Percentiles rank a stretch among this genome's conserved stretches.
These are phyloP conservation scores for Thereva unica DNA, from an alignment of 2,888 invertebrate genomes.

Conservation along the genomic window DNA sequence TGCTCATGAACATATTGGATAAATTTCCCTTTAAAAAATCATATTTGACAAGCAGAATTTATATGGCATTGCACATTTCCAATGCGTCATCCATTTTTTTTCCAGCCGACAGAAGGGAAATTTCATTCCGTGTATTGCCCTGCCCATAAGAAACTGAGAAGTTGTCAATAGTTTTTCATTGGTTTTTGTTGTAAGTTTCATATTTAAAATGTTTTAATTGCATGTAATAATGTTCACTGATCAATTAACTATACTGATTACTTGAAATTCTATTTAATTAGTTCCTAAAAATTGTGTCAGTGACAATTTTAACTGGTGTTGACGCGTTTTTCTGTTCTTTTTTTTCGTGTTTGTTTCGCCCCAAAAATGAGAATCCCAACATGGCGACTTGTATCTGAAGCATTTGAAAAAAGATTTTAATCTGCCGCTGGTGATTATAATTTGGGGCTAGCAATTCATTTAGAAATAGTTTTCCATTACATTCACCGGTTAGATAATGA, in stretches of 20 bases:
- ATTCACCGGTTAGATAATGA: background rate
- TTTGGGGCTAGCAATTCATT: too few species aligned
- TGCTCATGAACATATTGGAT: too few species aligned
- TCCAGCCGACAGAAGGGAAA: constrained; percentile 22
- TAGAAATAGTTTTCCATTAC: too few species aligned
- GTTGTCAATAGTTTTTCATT: constrained; percentile 30
- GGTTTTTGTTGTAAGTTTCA: constrained; percentile 37
- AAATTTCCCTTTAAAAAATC: too few species aligned
- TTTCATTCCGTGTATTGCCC: constrained; percentile 36
- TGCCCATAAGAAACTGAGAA: constrained; percentile 35
- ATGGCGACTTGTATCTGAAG: constrained; percentile 22
- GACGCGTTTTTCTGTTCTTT: background rate
- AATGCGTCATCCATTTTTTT: constrained; percentile 2
- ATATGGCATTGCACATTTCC: background rate
- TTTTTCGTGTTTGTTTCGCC: constrained; percentile 10
- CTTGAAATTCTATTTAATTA: background rate
- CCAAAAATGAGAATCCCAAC: constrained; percentile 24
- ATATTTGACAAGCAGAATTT: too few species aligned
- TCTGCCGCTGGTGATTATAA: background rate
- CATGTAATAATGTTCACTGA: constrained; percentile 7
- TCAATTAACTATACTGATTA: background rate
- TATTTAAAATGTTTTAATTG: constrained; percentile 4
- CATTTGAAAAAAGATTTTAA: constrained; percentile 10
- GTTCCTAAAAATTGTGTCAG: background rate
- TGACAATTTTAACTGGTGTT: background rate